phyloP scores from a whole-genome alignment of 35 echinoderm and acorn worm genomes.

The Acanthaster planci region DNA sequence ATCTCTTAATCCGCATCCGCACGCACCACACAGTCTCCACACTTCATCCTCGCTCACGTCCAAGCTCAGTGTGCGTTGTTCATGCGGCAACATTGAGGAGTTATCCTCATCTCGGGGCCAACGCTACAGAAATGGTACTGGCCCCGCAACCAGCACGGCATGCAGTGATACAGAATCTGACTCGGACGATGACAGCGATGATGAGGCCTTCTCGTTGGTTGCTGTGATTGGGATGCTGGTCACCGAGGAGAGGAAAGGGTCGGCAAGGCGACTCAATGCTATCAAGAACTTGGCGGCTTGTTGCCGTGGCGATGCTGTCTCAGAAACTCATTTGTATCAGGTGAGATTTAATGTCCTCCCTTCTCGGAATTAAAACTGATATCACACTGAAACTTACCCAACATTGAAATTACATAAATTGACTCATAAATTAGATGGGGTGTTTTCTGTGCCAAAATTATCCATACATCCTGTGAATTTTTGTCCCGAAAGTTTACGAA shows the following conservation, averaged over 20 bases:
- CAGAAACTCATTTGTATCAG: slow-evolving; percentile 7
- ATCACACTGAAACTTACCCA: too few species aligned
- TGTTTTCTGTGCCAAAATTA: too few species aligned
- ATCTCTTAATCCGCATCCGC: neutral
- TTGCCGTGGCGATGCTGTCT: neutral
- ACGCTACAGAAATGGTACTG: neutral
- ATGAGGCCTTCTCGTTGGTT: neutral
- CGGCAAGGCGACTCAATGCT: neutral
- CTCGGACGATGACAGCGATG: neutral
- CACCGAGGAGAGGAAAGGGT: neutral
- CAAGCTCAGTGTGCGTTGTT: neutral
- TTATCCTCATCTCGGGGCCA: neutral
- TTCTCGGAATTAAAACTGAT: too few species aligned
- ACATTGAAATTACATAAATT: too few species aligned
- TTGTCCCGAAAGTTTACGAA: too few species aligned
- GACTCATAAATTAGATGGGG: too few species aligned
- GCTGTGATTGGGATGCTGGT: slow-evolving; percentile 4
- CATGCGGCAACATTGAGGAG: neutral
- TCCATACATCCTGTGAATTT: too few species aligned
- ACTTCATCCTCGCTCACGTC: neutral
- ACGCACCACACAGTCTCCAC: neutral
- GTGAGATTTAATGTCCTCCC: neutral
- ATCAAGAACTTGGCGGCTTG: neutral
- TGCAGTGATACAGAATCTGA: neutral
- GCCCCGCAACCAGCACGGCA: neutral